Conservation (phyloP, 2,113 vertebrate species). For the Lasiurus cinereus region DNA sequence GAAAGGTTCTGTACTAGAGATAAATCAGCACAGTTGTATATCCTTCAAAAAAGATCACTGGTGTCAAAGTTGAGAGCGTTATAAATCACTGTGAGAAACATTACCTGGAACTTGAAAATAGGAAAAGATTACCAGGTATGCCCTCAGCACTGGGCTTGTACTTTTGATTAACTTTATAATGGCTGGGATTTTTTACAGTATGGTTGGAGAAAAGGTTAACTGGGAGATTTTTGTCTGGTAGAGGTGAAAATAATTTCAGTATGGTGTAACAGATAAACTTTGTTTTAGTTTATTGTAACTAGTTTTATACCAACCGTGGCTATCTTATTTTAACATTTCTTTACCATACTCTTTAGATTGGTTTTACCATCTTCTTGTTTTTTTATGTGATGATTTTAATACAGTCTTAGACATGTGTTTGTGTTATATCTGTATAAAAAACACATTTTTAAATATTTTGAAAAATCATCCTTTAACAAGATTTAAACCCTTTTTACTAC, state of each 20-base stretch:
- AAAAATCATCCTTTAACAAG: conserved; percentile 9
- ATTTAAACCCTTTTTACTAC: background rate
- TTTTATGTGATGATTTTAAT: background rate
- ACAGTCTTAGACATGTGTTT: background rate
- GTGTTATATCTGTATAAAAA: conserved; percentile 1
- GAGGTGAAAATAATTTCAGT: conserved; percentile 19
- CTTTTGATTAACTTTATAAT: conserved; percentile 29
- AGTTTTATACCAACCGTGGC: background rate
- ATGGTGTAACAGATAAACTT: background rate
- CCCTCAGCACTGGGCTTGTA: background rate
- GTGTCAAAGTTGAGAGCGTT: conserved; percentile 9
- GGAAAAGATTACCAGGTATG: background rate
- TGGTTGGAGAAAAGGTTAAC: background rate
- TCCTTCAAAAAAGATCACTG: conserved; percentile 23
- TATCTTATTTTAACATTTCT: background rate
- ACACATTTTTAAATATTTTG: background rate
- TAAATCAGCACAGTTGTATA: conserved; percentile 12
- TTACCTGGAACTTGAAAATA: conserved; percentile 12
- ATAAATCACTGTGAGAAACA: conserved; percentile 27
- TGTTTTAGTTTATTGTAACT: background rate
- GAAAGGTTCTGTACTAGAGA: conserved; percentile 28
- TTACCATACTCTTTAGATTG: background rate
- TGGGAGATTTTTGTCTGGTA: conserved; percentile 11
- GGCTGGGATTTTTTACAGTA: background rate
- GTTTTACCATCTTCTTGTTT: background rate